phyloP scores from a whole-genome alignment of 2,888 invertebrate species.

The Platypus cylindrus region DNA sequence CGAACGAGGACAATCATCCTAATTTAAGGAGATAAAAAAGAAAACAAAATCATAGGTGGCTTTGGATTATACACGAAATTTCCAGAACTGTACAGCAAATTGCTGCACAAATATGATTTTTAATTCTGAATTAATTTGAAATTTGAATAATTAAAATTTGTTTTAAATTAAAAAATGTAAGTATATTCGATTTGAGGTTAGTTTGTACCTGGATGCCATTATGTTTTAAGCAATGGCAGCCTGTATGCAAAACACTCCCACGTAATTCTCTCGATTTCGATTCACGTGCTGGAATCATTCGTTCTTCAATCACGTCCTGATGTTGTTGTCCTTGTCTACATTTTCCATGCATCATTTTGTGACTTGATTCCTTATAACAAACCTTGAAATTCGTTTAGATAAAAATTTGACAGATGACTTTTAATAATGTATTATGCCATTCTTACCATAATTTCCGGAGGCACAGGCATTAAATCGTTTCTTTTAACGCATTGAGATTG shows the following conservation, averaged over 20 bases:
- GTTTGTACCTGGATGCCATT: slow-evolving; percentile 41
- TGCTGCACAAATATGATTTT: too few relatives aligned
- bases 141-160: too few relatives aligned
- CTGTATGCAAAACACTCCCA: slow-evolving; percentile 39
- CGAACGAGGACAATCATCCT: slow-evolving; percentile 41
- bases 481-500: too few relatives aligned
- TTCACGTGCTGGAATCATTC: slow-evolving; percentile 12
- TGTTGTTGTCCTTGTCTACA: slow-evolving; percentile 1
- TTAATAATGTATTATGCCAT: neutral
- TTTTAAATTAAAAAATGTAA: too few relatives aligned
- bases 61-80: too few relatives aligned
- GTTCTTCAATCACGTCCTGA: slow-evolving; percentile 4
- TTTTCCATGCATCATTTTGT: too few relatives aligned
- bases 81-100: too few relatives aligned
- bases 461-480: slow-evolving; percentile 7
- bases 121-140: too few relatives aligned
- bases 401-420: neutral
- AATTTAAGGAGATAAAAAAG: too few relatives aligned
- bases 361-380: slow-evolving; percentile 11
- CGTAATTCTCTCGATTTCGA: slow-evolving; percentile 43
- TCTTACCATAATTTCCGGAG: slow-evolving; percentile 14
- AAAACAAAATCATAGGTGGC: too few relatives aligned
- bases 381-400: slow-evolving; percentile 8
- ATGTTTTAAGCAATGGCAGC: slow-evolving; percentile 44
- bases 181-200: too few relatives aligned